A percentile compares a stretch with the other conserved stretches of the same genome.
These are phyloP conservation scores for Megalops cyprinoides DNA, from an alignment of 2,797 vertebrate species.

Conservation along the genomic window DNA sequence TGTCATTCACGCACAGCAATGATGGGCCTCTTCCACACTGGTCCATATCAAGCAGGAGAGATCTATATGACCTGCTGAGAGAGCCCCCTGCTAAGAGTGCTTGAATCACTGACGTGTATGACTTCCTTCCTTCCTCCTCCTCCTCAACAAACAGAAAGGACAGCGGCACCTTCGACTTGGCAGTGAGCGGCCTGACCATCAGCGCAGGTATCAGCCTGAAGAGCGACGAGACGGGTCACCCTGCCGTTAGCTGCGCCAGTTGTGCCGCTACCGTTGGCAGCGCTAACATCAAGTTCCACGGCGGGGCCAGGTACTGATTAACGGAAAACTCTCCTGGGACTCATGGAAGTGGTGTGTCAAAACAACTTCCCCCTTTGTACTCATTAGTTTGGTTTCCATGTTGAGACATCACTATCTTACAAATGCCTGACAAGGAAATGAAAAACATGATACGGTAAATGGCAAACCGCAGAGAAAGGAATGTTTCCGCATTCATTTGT, in stretches of 20 bases:
- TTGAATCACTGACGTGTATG: not conserved
- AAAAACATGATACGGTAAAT: not conserved
- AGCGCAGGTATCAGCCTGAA: slow-evolving; percentile 52
- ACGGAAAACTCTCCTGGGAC: not conserved
- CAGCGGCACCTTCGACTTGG: slow-evolving; percentile 71
- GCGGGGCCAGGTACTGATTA: slow-evolving; percentile 70
- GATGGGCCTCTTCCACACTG: slow-evolving; percentile 15
- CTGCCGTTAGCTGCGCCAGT: slow-evolving; percentile 54
- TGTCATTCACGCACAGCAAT: not conserved
- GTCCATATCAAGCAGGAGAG: not conserved
- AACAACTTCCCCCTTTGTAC: not conserved
- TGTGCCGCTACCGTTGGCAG: slow-evolving; percentile 60
- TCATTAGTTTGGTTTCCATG: not conserved
- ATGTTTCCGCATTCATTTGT: not conserved
- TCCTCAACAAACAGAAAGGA: slow-evolving; percentile 61
- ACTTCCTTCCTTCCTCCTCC: not conserved
- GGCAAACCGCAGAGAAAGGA: not conserved
- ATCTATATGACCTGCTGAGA: too few relatives aligned
- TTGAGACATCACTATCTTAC: not conserved
- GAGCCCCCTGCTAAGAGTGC: not conserved
- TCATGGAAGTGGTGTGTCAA: not conserved
- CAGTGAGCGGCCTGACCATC: slow-evolving; percentile 61
- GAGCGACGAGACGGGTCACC: slow-evolving; percentile 68
- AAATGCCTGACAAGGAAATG: not conserved
- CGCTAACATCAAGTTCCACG: slow-evolving; percentile 64